Base-by-base conservation (phyloP, 1,140 invertebrate genomes). In the Drosophila arawakana region DNA sequence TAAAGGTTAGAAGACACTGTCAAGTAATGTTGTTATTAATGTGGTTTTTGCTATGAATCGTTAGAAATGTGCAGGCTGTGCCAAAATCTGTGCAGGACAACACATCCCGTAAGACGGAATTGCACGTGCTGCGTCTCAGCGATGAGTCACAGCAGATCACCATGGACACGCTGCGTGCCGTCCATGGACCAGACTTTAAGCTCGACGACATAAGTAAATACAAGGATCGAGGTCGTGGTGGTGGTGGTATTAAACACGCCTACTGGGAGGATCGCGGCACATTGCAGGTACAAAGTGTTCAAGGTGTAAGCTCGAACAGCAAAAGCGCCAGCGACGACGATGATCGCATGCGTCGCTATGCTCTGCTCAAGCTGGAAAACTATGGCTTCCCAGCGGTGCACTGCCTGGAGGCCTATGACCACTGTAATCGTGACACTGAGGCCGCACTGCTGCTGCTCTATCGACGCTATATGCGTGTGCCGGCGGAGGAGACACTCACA, bases 181-280 rank as follows among this genome's bases (percentile, higher is more conserved):
- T 96, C 75, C 95, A 96, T 92, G 96, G 96, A 7, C 91, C 94
- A 49, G 95, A 94, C 73, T 95, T 94, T 80, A 93, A 94, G 81
- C 86, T 94, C 54, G 92, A 93, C 21, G 94, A 93, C 84, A 92
- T 93, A 13, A 92, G 93, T 57, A 88, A 93, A 70, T 95, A 94
- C 70, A 94, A 94, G 93, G 95, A 96, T 85, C 95, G 95, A 92
- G 95, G 94, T 46, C 92, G 94, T 30, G 95, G 95, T 60, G 92
- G 94, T 25, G 92, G 94, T 34, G 95, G 95, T 62, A 92, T 96
- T 6, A 93, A 94, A 41, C 95, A 95, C 72, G 94, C 95, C 49
- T 96, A 95, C 92, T 96, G 95, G 95, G 93, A 96, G 91, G 95
- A 96, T 80, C 93, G 94, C 76, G 95, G 96, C 15, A 95, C 95